Evolutionary conservation across 2,113 vertebrate species (phyloP), one percentile per base, ranked within the genome.

Genomic region (Chaenocephalus aceratus): DNA sequence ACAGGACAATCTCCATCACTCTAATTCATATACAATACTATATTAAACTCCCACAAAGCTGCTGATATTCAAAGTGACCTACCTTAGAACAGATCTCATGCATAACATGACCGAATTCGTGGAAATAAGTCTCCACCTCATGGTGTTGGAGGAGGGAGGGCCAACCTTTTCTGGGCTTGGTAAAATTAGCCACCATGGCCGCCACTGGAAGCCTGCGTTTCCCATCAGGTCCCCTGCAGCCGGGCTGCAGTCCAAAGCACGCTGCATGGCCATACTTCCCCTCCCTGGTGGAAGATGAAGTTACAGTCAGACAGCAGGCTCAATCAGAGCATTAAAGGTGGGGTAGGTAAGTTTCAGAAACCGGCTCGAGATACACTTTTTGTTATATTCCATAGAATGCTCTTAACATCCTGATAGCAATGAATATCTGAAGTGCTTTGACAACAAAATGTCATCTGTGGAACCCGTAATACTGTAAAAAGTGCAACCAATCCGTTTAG

Each of bases 161-260:
- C 0, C 94, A 91, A 0, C 95, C 95, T 0, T 80, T 90, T 0
- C 95, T 96, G 16, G 98, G 97, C 77, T 97, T 97, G 83, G 97
- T 98, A 85, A 99, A 99, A 73, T 99, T 99, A 80, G 97, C 97
- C 82, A 98, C 97, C 97, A 99, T 97, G 36, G 97, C 97, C 0
- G 97, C 96, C 57, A 97, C 96, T 0, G 97, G 96, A 80, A 97
- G 92, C 90, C 95, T 94, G 62, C 96, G 96, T 54, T 90, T 93
- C 16, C 96, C 97, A 41, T 97, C 95, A 2, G 96, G 94, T 16
- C 96, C 94, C 57, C 94, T 93, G 88, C 97, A 98, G 86, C 97
- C 95, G 0, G 97, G 97, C 46, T 96, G 96, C 6, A 99, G 96
- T 30, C 96, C 96, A 59, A 99, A 99, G 89, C 97, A 99, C 14